phyloP scores from a whole-genome alignment of 37 sponge, comb jelly and placozoan species.

The Eunapius fragilis region DNA sequence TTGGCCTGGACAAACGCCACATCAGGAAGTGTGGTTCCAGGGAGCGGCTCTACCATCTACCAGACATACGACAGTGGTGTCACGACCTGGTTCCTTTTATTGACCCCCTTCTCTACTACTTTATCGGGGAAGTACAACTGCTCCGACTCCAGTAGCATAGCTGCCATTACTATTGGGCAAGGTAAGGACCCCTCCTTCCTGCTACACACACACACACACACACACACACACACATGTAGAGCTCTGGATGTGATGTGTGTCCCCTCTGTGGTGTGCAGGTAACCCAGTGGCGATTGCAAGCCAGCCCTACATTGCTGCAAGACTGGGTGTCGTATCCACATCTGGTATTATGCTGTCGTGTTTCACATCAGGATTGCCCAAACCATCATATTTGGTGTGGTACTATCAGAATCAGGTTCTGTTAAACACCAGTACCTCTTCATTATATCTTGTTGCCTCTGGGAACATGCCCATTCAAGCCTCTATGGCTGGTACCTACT shows the following conservation, averaged over 20 bases:
- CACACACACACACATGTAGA: neutral
- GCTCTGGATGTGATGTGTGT: neutral
- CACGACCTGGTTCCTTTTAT: neutral
- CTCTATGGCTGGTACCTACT: constrained; percentile 9
- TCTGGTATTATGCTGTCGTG: neutral
- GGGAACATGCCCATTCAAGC: neutral
- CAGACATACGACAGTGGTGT: neutral
- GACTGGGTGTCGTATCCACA: neutral
- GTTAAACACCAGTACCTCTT: neutral
- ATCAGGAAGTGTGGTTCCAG: neutral
- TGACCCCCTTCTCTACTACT: neutral
- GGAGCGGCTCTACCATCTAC: neutral
- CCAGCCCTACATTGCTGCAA: neutral
- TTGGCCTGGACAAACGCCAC: neutral
- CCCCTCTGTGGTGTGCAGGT: neutral
- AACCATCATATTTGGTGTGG: neutral
- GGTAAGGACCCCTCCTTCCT: no score
- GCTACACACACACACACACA: no score
- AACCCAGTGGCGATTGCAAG: neutral
- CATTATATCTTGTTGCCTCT: constrained; percentile 17
- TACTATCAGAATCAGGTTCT: neutral
- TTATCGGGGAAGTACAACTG: neutral
- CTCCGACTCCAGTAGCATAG: neutral
- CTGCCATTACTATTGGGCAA: constrained; percentile 3
- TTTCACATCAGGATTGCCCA: neutral